Evolutionary conservation across 2,888 invertebrate genomes (phyloP), one percentile per base, ranked within the genome.

Genomic region (Fragum whitleyi): DNA sequence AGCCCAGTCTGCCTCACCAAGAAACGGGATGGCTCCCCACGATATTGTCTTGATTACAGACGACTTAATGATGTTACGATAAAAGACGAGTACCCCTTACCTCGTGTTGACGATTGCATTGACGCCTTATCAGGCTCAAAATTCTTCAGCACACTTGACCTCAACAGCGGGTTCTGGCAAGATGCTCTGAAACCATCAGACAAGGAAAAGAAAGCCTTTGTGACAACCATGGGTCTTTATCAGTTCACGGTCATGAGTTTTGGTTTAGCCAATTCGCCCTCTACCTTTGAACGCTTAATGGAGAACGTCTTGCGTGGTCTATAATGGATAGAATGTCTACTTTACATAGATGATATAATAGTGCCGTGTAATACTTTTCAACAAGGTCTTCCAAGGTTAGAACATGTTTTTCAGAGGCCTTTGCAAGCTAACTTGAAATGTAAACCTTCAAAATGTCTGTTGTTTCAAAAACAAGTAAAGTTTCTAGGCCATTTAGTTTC

Each of bases 181-280:
- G 80, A 88, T 2, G 68, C 69, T 1, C 28, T 91, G 53, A 55
- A 47, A 19, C 36, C 74, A 7, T 53, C 81, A 21, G 81, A 80
- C 55, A 71, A 61, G 42, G 67, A 77, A 9, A 89, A 88, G 51
- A 87, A 89, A 2, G 89, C 88, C 1, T 89, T 91, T 62, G 72
- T 73, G 9, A 86, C 83, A 2, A 59, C 42, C 23, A 36, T 73
- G 9, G 88, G 53, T 19, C 53, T 42, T 16, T 42, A 42, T n/a
- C n/a, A n/a, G n/a, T n/a, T n/a, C n/a, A n/a, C n/a, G n/a, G n/a
- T n/a, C n/a, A n/a, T n/a, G n/a, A n/a, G n/a, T n/a, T n/a, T n/a
- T n/a, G n/a, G n/a, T n/a, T n/a, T n/a, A n/a, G n/a, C n/a, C n/a
- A n/a, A n/a, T n/a, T n/a, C n/a, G n/a, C n/a, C n/a, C n/a, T n/a